Percentiles rank a stretch among this genome's conserved stretches.
Evolutionary conservation across 2,797 vertebrate species (phyloP).

Genomic region (Rhinophrynus dorsalis): DNA sequence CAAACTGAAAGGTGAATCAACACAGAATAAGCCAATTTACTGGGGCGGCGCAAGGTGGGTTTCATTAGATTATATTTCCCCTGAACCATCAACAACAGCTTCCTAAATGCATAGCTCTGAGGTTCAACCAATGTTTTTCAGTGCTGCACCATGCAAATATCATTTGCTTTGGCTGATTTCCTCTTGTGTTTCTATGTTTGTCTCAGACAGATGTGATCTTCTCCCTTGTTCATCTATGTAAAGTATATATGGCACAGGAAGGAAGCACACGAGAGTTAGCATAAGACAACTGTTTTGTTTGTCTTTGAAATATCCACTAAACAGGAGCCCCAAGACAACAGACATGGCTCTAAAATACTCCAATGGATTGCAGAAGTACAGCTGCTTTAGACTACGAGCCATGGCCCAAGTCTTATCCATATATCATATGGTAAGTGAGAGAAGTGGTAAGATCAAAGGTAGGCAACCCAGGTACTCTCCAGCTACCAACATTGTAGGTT

Average conservation of each 20-base stretch:
- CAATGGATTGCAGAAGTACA: background rate
- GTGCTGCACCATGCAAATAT: no score
- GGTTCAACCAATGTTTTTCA: no score
- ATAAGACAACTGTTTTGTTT: background rate
- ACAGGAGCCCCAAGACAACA: background rate
- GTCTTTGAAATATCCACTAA: slow-evolving; percentile 1
- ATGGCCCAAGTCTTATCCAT: background rate
- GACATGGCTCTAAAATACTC: slow-evolving; percentile 5
- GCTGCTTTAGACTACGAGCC: background rate
- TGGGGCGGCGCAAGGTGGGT: no score
- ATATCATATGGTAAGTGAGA: slow-evolving; percentile 27
- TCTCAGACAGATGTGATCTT: background rate
- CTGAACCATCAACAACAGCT: no score
- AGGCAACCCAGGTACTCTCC: no score
- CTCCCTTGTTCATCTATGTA: background rate
- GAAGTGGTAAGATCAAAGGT: no score
- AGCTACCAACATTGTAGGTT: no score
- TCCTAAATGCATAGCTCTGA: no score
- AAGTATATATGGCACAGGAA: slow-evolving; percentile 10
- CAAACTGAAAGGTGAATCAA: no score
- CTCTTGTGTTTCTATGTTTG: background rate
- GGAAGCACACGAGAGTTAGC: slow-evolving; percentile 1
- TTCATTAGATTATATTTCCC: no score
- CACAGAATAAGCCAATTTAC: no score
- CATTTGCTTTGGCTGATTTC: background rate